Percentiles rank a stretch among this genome's conserved stretches.
phyloP scores from a whole-genome alignment of 2,888 invertebrate genomes.

The Buathra laborator region DNA sequence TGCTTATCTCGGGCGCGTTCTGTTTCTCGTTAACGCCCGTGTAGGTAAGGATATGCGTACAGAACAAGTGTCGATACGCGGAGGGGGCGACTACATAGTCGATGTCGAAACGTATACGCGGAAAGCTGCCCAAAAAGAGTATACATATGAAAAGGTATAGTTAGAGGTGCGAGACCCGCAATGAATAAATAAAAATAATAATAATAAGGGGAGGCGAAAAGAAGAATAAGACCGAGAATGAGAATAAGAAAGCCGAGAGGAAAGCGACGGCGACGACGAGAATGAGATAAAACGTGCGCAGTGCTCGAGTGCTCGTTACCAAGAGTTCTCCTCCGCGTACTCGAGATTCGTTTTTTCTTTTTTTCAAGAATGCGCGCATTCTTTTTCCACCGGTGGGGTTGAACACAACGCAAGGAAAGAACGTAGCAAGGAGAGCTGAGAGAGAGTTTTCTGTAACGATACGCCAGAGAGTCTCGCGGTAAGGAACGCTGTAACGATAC shows the following conservation, averaged over 20 bases:
- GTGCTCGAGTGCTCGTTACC: slow-evolving; percentile 41
- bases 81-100: not conserved
- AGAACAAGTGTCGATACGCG: not conserved
- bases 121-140: not conserved
- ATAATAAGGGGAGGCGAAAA: slow-evolving; percentile 43
- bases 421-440: not conserved
- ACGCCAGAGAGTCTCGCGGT: not conserved
- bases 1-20: slow-evolving; percentile 10
- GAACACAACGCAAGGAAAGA: slow-evolving; percentile 5
- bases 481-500: slow-evolving; percentile 22
- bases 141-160: not conserved
- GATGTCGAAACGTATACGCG: not conserved
- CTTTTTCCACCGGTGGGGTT: slow-evolving; percentile 24
- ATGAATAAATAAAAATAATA: slow-evolving; percentile 61
- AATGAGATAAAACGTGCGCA: slow-evolving; percentile 25
- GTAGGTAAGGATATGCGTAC: not conserved
- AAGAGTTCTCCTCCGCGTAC: slow-evolving; percentile 12
- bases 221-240: slow-evolving; percentile 24
- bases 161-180: slow-evolving; percentile 45
- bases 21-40: slow-evolving; percentile 34
- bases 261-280: slow-evolving; percentile 20
- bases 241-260: slow-evolving; percentile 31
- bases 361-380: slow-evolving; percentile 33
- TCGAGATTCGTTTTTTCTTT: not conserved
- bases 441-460: slow-evolving; percentile 44